A percentile compares a stretch with the other conserved stretches of the same genome.
Conservation (phyloP, 2,888 invertebrate genomes). For the Linnaemya tessellans region DNA sequence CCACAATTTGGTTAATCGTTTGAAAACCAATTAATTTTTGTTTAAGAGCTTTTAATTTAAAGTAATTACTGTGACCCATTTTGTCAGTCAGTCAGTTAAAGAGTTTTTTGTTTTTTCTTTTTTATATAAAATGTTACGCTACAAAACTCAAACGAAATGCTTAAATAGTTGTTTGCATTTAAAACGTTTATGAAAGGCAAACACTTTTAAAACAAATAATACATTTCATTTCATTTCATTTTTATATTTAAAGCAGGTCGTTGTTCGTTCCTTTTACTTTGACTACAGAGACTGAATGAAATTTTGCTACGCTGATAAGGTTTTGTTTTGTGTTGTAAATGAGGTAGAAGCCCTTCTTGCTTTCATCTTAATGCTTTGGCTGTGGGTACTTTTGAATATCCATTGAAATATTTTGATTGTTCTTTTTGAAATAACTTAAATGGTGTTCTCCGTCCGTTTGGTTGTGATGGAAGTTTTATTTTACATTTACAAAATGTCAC, state of each 20-base stretch:
- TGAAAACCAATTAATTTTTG: too few species aligned
- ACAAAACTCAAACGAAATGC: background rate
- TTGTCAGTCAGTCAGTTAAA: too few species aligned
- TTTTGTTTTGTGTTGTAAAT: background rate
- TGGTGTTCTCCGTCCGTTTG: background rate
- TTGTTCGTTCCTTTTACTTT: conserved; percentile 10
- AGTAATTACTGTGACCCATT: too few species aligned
- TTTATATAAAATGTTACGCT: background rate
- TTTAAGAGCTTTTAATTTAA: too few species aligned
- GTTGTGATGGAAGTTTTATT: background rate
- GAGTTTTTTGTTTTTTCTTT: background rate
- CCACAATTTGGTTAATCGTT: too few species aligned
- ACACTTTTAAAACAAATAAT: conserved; percentile 12
- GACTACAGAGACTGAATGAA: background rate
- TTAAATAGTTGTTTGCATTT: background rate
- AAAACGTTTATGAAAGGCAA: background rate
- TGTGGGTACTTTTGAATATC: background rate
- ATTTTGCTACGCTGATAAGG: background rate
- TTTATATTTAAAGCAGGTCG: conserved; percentile 1
- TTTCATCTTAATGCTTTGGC: background rate
- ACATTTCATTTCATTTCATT: background rate
- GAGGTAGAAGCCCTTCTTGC: background rate
- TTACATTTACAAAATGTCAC: conserved; percentile 46
- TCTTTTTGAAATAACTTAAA: conserved; percentile 3
- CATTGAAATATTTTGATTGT: conserved; percentile 30